Evolutionary conservation across 2,113 vertebrate species (phyloP).

Genomic region (Oriolus oriolus): DNA sequence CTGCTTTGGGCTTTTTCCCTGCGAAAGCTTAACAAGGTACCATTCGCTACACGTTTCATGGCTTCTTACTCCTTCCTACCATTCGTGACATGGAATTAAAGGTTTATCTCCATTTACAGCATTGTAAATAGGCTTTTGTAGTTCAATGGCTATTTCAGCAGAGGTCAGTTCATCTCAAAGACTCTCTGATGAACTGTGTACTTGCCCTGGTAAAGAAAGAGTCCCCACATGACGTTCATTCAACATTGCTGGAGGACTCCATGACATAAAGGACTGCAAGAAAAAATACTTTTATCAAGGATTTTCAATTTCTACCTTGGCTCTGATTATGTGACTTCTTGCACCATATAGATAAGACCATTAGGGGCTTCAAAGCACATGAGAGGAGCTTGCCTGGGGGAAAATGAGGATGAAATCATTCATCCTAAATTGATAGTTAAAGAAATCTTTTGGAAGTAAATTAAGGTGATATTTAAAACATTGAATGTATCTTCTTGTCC

Average conservation of each 20-base stretch:
- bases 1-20: not conserved
- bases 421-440: not conserved
- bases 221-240: not conserved
- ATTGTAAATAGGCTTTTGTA: not conserved
- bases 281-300: not conserved
- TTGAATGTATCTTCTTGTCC: not conserved
- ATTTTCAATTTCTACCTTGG: not conserved
- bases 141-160: not conserved
- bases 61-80: not conserved
- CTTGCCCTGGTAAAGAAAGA: not conserved
- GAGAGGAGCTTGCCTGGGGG: not conserved
- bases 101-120: not conserved
- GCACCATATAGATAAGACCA: not conserved
- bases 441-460: not conserved
- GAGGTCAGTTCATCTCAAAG: not conserved
- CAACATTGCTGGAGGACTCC: fast-evolving
- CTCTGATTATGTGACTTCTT: not conserved
- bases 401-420: not conserved
- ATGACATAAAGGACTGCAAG: not conserved
- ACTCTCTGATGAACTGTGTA: not conserved
- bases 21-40: not conserved
- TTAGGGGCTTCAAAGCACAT: not conserved
- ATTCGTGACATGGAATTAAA: not conserved
- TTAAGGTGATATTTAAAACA: not conserved
- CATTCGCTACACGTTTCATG: fast-evolving